These are phyloP conservation scores for Balearica regulorum DNA, from an alignment of 2,797 vertebrate genomes.

Conservation along the genomic window DNA sequence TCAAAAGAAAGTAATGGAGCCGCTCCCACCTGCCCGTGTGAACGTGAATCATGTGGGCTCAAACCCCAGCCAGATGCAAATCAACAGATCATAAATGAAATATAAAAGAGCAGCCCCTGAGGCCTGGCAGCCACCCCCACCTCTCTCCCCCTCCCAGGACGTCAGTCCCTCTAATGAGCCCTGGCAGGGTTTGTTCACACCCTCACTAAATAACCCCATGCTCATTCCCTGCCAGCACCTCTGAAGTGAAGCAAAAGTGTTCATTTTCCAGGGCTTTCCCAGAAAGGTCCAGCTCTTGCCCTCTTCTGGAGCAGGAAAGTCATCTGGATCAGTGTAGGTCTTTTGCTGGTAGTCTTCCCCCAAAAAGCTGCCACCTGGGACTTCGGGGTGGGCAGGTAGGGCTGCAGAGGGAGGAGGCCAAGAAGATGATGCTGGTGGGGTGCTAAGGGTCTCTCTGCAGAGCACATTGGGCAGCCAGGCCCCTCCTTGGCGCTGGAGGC, in stretches of 20 bases:
- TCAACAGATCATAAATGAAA: constrained; percentile 15
- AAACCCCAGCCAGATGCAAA: neutral
- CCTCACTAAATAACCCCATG: neutral
- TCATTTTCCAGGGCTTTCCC: neutral
- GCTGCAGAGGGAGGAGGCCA: neutral
- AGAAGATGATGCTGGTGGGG: neutral
- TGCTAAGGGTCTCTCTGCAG: neutral
- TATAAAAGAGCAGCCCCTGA: neutral
- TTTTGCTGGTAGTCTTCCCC: neutral
- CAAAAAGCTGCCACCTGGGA: neutral
- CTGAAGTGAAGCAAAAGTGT: neutral
- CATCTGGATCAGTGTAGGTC: neutral
- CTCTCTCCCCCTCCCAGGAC: neutral
- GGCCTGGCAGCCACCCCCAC: neutral
- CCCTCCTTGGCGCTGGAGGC: neutral
- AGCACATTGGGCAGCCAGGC: rapidly evolving
- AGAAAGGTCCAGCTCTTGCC: neutral
- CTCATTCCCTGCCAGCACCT: neutral
- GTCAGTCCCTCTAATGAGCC: neutral
- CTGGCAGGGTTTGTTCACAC: neutral
- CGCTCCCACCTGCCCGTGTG: neutral
- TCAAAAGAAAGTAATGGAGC: constrained; percentile 34
- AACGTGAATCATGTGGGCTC: neutral
- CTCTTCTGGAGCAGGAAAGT: neutral
- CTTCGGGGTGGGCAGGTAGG: rapidly evolving